A percentile compares a stretch with the other conserved stretches of the same genome.
Evolutionary conservation across 2,113 vertebrate genomes (phyloP).

Genomic region (Alces alces): DNA sequence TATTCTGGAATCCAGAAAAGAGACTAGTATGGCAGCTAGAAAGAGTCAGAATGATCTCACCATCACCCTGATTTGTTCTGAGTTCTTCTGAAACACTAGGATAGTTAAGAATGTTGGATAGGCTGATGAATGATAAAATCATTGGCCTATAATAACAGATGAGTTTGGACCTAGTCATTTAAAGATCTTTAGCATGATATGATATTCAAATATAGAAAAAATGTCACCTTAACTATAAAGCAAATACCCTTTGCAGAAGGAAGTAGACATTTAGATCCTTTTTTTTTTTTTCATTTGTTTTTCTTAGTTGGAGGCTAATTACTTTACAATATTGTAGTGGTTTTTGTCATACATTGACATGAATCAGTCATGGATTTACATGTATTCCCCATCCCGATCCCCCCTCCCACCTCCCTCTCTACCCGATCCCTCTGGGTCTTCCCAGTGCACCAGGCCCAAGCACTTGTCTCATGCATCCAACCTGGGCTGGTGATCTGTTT

Average conservation of each 20-base stretch:
- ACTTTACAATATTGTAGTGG: too few relatives aligned
- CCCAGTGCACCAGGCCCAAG: too few relatives aligned
- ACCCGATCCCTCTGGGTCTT: too few relatives aligned
- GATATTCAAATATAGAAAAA: neutral
- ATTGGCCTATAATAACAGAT: neutral
- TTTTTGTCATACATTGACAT: too few relatives aligned
- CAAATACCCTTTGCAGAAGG: neutral
- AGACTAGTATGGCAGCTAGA: neutral
- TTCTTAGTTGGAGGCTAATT: too few relatives aligned
- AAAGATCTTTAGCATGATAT: neutral
- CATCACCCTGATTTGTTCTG: neutral
- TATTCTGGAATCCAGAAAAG: neutral
- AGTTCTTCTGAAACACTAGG: neutral
- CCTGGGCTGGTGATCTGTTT: too few relatives aligned
- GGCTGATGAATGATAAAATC: neutral
- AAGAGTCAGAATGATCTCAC: neutral
- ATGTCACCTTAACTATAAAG: neutral
- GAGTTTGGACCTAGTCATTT: neutral
- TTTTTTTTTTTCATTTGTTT: neutral
- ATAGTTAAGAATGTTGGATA: neutral
- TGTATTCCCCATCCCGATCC: too few relatives aligned
- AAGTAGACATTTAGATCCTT: neutral
- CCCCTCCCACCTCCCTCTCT: too few relatives aligned
- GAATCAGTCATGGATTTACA: too few relatives aligned
- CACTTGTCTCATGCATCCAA: too few relatives aligned